Evolutionary conservation across 2,888 invertebrate genomes (phyloP).

Genomic region (Synergus gifuensis): DNA sequence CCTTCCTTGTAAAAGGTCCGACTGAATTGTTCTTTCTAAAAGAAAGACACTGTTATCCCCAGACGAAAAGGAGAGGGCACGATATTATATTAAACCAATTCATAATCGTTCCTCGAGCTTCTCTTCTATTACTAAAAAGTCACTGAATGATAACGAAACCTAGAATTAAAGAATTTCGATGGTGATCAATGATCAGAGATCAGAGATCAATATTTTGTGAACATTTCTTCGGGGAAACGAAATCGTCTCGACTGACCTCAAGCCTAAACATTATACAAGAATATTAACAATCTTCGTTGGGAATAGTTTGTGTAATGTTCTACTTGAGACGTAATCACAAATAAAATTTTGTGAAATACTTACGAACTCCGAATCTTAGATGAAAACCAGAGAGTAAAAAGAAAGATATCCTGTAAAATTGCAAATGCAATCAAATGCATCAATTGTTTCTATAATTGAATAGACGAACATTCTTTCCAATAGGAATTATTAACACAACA

Average conservation of each 20-base stretch:
- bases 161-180: background rate
- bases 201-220: background rate
- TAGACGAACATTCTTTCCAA: background rate
- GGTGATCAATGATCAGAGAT: background rate
- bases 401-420: background rate
- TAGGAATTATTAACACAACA: background rate
- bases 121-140: slow-evolving; percentile 30
- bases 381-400: background rate
- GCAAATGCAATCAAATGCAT: no score
- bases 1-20: slow-evolving; percentile 55
- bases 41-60: slow-evolving; percentile 17
- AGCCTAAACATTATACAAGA: background rate
- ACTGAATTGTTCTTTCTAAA: slow-evolving; percentile 44
- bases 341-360: background rate
- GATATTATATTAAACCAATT: slow-evolving; percentile 19
- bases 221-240: background rate
- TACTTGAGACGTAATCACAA: background rate
- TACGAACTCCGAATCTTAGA: background rate
- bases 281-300: background rate
- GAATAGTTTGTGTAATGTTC: background rate
- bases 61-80: slow-evolving; percentile 18
- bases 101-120: slow-evolving; percentile 26
- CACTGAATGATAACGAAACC: slow-evolving; percentile 6
- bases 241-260: slow-evolving; percentile 23
- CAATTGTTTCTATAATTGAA: background rate